Evolutionary conservation across 2,113 vertebrate species (phyloP).

Genomic region (Ptychochromis oligacanthus): DNA sequence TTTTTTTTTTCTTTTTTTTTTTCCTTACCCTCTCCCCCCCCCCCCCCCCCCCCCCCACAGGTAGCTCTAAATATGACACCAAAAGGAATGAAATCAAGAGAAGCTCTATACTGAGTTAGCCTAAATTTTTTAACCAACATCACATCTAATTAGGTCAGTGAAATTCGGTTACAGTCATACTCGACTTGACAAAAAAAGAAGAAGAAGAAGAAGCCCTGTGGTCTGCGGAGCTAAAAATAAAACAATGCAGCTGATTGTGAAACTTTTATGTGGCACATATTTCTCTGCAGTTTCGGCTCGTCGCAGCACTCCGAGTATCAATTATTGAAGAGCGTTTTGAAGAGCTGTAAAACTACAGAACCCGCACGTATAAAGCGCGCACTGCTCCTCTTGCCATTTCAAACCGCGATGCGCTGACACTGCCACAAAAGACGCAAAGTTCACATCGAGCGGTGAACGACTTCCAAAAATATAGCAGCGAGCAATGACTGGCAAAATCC

Average conservation of each 20-base stretch:
- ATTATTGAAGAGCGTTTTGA: neutral
- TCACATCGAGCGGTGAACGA: neutral
- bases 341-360: neutral
- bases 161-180: neutral
- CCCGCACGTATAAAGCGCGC: neutral
- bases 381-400: neutral
- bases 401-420: neutral
- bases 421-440: neutral
- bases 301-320: neutral
- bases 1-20: too few relatives aligned
- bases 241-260: neutral
- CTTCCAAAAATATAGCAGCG: neutral
- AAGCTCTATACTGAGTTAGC: neutral
- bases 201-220: neutral
- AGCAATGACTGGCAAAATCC: neutral
- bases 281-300: neutral
- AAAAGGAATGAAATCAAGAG: neutral
- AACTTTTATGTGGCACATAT: neutral
- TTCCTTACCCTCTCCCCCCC: too few relatives aligned
- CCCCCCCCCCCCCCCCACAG: neutral
- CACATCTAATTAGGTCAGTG: neutral
- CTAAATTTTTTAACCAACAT: conserved; percentile 1
- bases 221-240: neutral
- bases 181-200: neutral
- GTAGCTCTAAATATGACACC: conserved; percentile 1